phyloP scores from a whole-genome alignment of 2,888 invertebrate genomes.

The Eutolmus rufibarbis region DNA sequence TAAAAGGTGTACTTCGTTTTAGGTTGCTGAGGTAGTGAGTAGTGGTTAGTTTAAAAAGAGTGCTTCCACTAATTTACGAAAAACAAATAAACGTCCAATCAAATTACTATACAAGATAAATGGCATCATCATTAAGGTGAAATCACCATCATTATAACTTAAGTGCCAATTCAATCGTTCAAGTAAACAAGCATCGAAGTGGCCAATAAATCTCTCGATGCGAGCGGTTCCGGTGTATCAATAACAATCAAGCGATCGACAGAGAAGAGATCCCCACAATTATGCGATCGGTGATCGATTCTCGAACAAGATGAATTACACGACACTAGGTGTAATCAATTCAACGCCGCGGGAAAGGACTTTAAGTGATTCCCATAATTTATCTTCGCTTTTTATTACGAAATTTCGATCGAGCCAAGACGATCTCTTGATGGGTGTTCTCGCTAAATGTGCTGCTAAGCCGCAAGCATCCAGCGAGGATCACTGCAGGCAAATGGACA shows the following conservation, averaged over 20 bases:
- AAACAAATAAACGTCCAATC: not conserved
- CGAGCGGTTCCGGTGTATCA: constrained; percentile 5
- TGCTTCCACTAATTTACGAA: not conserved
- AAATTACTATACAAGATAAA: not conserved
- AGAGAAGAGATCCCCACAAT: not conserved
- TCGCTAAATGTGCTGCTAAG: constrained; percentile 17
- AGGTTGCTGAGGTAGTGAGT: not conserved
- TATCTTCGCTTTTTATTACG: constrained; percentile 29
- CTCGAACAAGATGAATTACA: constrained; percentile 39
- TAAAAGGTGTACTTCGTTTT: not conserved
- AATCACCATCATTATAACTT: not conserved
- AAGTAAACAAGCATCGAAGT: not conserved
- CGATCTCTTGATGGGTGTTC: constrained; percentile 34
- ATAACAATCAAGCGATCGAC: constrained; percentile 23
- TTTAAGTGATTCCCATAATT: constrained; percentile 32
- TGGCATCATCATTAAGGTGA: not conserved
- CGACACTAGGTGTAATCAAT: constrained; percentile 30
- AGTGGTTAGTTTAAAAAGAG: not conserved
- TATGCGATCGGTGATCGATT: constrained; percentile 32
- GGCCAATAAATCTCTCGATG: constrained; percentile 36
- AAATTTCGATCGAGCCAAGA: constrained; percentile 16
- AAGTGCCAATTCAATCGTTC: not conserved
- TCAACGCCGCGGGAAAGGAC: constrained; percentile 21
- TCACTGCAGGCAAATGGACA: not conserved
- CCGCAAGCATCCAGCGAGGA: constrained; percentile 3